A percentile compares a stretch with the other conserved stretches of the same genome.
Evolutionary conservation across 2,113 vertebrate genomes (phyloP).

Genomic region (Rhinoderma darwinii): DNA sequence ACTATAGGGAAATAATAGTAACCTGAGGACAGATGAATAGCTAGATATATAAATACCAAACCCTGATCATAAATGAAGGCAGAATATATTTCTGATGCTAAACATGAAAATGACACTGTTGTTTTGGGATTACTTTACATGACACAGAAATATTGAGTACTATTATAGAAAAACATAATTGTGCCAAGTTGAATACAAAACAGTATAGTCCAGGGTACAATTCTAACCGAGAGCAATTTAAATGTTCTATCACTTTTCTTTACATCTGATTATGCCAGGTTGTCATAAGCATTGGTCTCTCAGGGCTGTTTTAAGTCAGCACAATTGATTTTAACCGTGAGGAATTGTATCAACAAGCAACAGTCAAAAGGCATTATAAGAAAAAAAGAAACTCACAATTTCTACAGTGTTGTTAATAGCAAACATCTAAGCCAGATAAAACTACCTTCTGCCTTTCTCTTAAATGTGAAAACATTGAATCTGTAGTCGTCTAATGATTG

Average conservation of each 20-base stretch:
- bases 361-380: conserved; percentile 9
- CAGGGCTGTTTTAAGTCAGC: conserved; percentile 18
- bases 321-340: conserved; percentile 13
- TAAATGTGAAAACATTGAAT: conserved; percentile 8
- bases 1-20: conserved; percentile 1
- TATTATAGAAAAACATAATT: conserved; percentile 27
- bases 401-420: background rate
- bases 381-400: background rate
- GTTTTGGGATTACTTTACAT: conserved; percentile 37
- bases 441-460: background rate
- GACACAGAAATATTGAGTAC: conserved; percentile 36
- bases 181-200: conserved; percentile 32
- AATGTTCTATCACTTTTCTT: conserved; percentile 41
- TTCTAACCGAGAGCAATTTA: conserved; percentile 31
- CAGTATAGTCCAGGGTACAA: background rate
- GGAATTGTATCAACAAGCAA: conserved; percentile 35
- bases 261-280: conserved; percentile 29
- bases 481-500: conserved; percentile 8
- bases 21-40: conserved; percentile 9
- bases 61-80: background rate
- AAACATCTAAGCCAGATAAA: background rate
- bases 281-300: conserved; percentile 26
- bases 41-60: conserved; percentile 8
- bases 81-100: conserved; percentile 28
- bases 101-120: conserved; percentile 20